Evolutionary conservation across 1,140 invertebrate genomes (phyloP), one percentile per base, ranked within the genome.

Genomic region (Pentalonia nigronervosa): DNA sequence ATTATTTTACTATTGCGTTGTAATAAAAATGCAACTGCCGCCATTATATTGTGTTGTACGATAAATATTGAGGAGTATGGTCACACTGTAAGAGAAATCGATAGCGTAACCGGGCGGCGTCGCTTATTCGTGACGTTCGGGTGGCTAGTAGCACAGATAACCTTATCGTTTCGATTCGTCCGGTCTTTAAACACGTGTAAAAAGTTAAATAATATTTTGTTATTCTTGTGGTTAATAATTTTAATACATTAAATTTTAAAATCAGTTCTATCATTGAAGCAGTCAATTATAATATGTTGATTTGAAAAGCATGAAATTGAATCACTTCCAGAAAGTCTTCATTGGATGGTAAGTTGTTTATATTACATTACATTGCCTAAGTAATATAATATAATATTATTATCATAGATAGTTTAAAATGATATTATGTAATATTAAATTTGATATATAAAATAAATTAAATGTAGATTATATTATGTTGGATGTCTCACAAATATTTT

Each of bases 311-410:
- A 93, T 93, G 93, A 83, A 48, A 83, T 83, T 93, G 87, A 93
- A 93, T 47, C 87, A 93, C 6, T 90, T 93, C 20, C 93, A 83
- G 34, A 93, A 89, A 90, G 89, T 89, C 50, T 90, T 90, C 84
- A 56, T 93, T 90, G 93, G 87, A 67, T 90, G 89, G 93, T 93
- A 56, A 93, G 91, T 87, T 25, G 53, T 60, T 45, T 56, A 84
- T 41, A 45, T 60, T 56, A 84, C 25, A 14, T 84, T 45, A 25
- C 11, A 47, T 84, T 84, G 23, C 8, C 20, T 36, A 76, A n/a
- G n/a, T 76, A 76, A 9, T 60, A 76, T 67, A 30, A 14, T 14
- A 17, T 81, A 34, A n/a, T 60, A 25, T 25, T 81, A 21, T 81
- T 17, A 20, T 20, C n/a, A 14, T 81, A 48, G 14, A 0, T 53